A percentile compares a stretch with the other conserved stretches of the same genome.
Conservation (phyloP, 1,140 invertebrate genomes). For the Diprion similis region DNA sequence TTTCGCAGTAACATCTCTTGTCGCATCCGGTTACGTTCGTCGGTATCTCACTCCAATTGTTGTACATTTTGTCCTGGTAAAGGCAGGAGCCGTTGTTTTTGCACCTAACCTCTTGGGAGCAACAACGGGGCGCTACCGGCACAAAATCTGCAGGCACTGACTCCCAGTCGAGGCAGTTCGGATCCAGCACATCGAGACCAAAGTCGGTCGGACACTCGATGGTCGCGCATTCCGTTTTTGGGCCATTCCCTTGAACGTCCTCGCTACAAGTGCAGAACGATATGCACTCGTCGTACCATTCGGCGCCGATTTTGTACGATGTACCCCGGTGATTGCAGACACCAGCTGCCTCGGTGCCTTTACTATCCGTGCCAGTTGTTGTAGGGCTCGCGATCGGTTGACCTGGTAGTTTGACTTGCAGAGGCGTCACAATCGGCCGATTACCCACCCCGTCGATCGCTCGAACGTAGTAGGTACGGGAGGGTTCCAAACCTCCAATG, state of each 20-base stretch:
- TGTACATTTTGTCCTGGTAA: constrained; percentile 70
- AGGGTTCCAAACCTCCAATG: constrained; percentile 51
- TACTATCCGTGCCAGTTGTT: background rate
- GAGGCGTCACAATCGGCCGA: constrained; percentile 38
- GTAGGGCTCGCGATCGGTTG: constrained; percentile 43
- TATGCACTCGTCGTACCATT: constrained; percentile 79
- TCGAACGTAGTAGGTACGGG: constrained; percentile 54
- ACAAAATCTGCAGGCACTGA: constrained; percentile 74
- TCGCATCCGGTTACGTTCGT: constrained; percentile 79
- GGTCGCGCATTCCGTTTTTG: constrained; percentile 70
- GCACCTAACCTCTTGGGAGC: constrained; percentile 76
- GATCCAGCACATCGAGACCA: constrained; percentile 81
- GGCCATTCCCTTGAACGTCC: constrained; percentile 59
- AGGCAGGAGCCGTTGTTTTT: constrained; percentile 79
- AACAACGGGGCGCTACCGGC: constrained; percentile 80
- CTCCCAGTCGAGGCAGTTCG: constrained; percentile 85
- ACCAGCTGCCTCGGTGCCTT: background rate
- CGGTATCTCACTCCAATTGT: constrained; percentile 64
- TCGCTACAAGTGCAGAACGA: constrained; percentile 75
- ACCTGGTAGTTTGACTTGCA: constrained; percentile 50
- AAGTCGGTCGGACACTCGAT: constrained; percentile 84
- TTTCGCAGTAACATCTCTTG: constrained; percentile 84
- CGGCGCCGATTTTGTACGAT: constrained; percentile 61
- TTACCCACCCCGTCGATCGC: constrained; percentile 42
- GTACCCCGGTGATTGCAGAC: constrained; percentile 67